Base-by-base conservation (phyloP, 2,797 vertebrate species). In the Caiman crocodilus region DNA sequence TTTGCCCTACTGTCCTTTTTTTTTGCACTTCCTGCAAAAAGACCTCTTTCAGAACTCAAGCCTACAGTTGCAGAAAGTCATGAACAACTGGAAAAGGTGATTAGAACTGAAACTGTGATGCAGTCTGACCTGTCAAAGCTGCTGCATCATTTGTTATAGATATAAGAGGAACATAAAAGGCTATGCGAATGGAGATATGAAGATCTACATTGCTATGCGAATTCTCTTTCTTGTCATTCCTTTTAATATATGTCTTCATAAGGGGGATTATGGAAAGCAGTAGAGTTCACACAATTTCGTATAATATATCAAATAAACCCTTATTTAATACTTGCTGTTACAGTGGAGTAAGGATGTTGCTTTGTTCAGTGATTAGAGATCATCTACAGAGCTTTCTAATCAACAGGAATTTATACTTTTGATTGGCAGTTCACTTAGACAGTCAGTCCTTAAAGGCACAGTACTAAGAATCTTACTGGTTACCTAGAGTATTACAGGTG, bases 261-360 rank as follows among this genome's bases (percentile, higher is more conserved):
- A 95, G 92, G 90, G 76, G 76, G 56, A 73, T 94, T 94, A 82
- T 85, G 88, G 92, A 96, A 94, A 0, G 1, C 79, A 90, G 58
- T 8, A 2, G 30, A 82, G 79, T 85, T 79, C 0, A 0, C 60
- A 78, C 57, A 65, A 91, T 77, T 92, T 86, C 81, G 87, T 93
- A 90, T 84, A 85, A 90, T 67, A 81, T 30, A 76, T 76, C 79
- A 94, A 96, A 89, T 83, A 95, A 91, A 90, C 75, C 77, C 89
- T 79, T 78, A 91, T 83, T 78, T 77, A 79, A 57, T 69, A 60
- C 82, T 90, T n/a, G 59, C 79, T 95, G 58, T 16, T 81, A 58
- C 23, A 93, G 65, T 67, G 85, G 88, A 94, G 79, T 84, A 90
- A 7, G 87, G 55, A 77, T 85, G 63, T 25, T 90, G 91, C 85